These are phyloP conservation scores for Brachypalpus laphriformis DNA, from an alignment of 2,888 invertebrate genomes.

Conservation along the genomic window DNA sequence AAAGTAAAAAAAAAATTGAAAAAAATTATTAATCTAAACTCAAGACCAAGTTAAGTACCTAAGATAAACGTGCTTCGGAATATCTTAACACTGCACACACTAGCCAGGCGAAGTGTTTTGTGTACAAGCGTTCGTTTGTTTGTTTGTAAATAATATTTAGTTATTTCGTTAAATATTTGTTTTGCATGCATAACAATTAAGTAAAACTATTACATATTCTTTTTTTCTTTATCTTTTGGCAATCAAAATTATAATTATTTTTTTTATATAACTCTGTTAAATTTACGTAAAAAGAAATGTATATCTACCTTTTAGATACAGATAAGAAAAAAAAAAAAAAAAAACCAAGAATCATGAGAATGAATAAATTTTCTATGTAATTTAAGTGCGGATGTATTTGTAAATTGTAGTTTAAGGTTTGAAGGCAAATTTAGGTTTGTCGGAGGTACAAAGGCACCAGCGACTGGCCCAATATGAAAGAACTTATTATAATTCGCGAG, in stretches of 20 bases:
- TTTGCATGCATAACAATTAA: constrained; percentile 63
- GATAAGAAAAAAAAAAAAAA: constrained; percentile 39
- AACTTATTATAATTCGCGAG: too few species aligned
- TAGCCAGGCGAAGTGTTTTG: constrained; percentile 38
- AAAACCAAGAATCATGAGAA: constrained; percentile 52
- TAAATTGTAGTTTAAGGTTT: background rate
- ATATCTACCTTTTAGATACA: constrained; percentile 44
- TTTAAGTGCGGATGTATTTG: background rate
- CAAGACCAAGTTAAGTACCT: constrained; percentile 52
- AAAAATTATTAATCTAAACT: constrained; percentile 17
- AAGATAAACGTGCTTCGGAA: constrained; percentile 1
- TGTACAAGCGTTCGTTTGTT: constrained; percentile 56
- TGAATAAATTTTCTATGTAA: constrained; percentile 72
- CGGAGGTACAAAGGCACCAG: too few species aligned
- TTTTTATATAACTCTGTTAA: constrained; percentile 58
- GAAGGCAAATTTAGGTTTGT: background rate
- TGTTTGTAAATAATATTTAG: constrained; percentile 68
- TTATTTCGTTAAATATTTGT: constrained; percentile 51
- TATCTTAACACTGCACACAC: background rate
- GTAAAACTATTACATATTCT: constrained; percentile 25
- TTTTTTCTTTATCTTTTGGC: constrained; percentile 52
- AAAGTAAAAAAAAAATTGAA: background rate
- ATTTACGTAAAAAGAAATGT: constrained; percentile 50
- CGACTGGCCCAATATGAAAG: too few species aligned
- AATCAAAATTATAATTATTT: constrained; percentile 39